These are phyloP conservation scores for Mormyrus lacerda DNA, from an alignment of 2,113 vertebrate genomes.

Conservation along the genomic window DNA sequence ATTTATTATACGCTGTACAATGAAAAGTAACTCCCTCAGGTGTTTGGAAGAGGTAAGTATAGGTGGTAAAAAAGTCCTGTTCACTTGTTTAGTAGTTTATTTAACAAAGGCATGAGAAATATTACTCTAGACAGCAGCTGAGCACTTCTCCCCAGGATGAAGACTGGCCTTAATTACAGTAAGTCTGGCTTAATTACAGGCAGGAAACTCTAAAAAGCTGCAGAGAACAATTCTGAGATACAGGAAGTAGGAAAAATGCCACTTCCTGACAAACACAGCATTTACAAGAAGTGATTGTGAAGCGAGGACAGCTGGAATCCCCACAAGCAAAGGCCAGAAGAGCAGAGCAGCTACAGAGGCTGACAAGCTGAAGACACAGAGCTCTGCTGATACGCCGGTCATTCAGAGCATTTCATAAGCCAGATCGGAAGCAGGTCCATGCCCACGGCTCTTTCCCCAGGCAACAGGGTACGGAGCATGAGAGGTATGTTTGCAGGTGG, in stretches of 20 bases:
- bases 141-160: background rate
- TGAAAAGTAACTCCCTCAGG: background rate
- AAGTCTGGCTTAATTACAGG: slow-evolving; percentile 17
- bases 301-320: background rate
- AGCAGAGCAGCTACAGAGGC: background rate
- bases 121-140: background rate
- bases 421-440: background rate
- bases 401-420: background rate
- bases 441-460: background rate
- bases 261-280: background rate
- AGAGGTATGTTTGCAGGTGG: background rate
- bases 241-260: slow-evolving; percentile 13
- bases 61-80: background rate
- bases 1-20: too few relatives aligned
- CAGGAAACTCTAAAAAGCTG: background rate
- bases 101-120: background rate
- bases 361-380: background rate
- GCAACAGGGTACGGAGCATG: background rate
- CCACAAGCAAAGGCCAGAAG: background rate
- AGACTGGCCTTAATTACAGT: slow-evolving; percentile 19
- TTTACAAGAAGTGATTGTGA: background rate
- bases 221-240: background rate
- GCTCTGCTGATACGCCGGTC: background rate
- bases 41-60: background rate
- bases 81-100: background rate